Percentiles rank a stretch among this genome's conserved stretches.
Evolutionary conservation across 2,113 vertebrate genomes (phyloP).

Genomic region (Oncorhynchus tshawytscha): DNA sequence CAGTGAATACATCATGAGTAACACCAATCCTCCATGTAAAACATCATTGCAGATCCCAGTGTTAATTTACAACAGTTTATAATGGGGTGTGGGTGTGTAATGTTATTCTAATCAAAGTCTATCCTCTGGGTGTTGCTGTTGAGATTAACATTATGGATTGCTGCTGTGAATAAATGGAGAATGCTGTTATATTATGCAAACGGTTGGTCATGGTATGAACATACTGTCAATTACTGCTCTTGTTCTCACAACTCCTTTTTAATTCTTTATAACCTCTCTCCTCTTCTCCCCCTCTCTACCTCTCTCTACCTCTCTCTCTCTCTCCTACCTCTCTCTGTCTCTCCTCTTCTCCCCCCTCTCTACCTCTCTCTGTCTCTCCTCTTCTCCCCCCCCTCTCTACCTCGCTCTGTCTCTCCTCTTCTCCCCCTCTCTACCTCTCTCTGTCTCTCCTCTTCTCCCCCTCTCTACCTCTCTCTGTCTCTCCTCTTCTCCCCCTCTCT

Average conservation of each 20-base stretch:
- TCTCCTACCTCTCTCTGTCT: too few species aligned
- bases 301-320: background rate
- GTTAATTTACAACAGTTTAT: too few species aligned
- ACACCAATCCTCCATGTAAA: slow-evolving; percentile 15
- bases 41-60: slow-evolving; percentile 27
- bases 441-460: too few species aligned
- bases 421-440: too few species aligned
- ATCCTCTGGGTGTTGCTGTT: slow-evolving; percentile 11
- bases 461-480: too few species aligned
- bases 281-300: background rate
- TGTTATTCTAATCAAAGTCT: slow-evolving; percentile 7
- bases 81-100: background rate
- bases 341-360: accelerated
- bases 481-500: too few species aligned
- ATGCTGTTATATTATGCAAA: background rate
- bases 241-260: too few species aligned
- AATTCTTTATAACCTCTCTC: too few species aligned
- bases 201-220: slow-evolving; percentile 14
- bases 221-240: background rate
- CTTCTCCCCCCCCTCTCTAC: too few species aligned
- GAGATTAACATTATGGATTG: background rate
- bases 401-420: too few species aligned
- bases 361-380: too few species aligned
- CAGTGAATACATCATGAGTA: slow-evolving; percentile 24
- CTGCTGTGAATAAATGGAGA: slow-evolving; percentile 26